Conservation (phyloP, 2,888 invertebrate genomes). For the Drosophila demipolita region DNA sequence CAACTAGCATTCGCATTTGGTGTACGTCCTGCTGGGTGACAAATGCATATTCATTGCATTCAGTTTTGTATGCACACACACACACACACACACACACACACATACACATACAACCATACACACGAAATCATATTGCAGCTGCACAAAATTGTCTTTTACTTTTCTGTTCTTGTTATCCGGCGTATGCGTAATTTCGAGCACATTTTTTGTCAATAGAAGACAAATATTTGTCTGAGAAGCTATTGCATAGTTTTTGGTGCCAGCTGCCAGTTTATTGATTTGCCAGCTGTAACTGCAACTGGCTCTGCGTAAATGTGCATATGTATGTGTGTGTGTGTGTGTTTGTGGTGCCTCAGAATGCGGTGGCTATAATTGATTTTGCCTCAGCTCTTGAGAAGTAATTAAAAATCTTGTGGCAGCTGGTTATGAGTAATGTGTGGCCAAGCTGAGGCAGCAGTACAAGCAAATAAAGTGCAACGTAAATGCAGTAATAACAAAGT, state of each 20-base stretch:
- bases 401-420: conserved; percentile 46
- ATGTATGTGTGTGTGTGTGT: conserved; percentile 7
- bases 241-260: conserved; percentile 25
- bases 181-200: conserved; percentile 50
- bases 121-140: conserved; percentile 28
- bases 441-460: conserved; percentile 9
- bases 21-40: conserved; percentile 36
- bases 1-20: conserved; percentile 18
- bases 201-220: conserved; percentile 45
- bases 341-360: conserved; percentile 1
- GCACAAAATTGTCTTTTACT: conserved; percentile 23
- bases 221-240: conserved; percentile 51
- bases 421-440: conserved; percentile 36
- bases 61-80: conserved; percentile 5
- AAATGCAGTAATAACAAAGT: conserved; percentile 23
- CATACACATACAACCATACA: no score
- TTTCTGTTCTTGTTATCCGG: conserved; percentile 4
- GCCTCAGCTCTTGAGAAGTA: conserved; percentile 28
- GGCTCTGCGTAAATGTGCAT: no score
- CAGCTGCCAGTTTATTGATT: conserved; percentile 55
- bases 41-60: conserved; percentile 30
- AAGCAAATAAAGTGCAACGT: conserved; percentile 32
- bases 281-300: conserved; percentile 26
- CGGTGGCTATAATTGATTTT: conserved; percentile 48
- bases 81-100: neutral